Evolutionary conservation across 2,797 vertebrate species (phyloP).

Genomic region (Anolis apletophallus): DNA sequence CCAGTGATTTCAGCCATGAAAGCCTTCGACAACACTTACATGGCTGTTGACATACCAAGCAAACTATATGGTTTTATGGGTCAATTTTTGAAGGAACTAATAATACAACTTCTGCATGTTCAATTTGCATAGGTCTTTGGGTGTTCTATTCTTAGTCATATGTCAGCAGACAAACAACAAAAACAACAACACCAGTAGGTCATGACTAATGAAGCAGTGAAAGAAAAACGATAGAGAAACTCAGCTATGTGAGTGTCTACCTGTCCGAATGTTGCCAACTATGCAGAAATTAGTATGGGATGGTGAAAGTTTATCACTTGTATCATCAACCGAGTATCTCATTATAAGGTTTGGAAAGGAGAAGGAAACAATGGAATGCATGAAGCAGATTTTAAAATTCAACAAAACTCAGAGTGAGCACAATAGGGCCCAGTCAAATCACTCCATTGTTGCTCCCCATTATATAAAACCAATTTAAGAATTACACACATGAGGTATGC

Average conservation of each 20-base stretch:
- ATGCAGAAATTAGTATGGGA: neutral
- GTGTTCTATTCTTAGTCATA: neutral
- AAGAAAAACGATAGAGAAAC: neutral
- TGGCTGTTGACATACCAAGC: no score
- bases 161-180: neutral
- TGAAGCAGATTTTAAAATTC: neutral
- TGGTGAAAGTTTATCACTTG: neutral
- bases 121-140: neutral
- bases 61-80: no score
- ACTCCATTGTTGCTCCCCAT: conserved; percentile 28
- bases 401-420: conserved; percentile 28
- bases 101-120: no score
- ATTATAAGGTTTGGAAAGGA: neutral
- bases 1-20: no score
- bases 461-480: conserved; percentile 55
- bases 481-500: conserved; percentile 47
- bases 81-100: neutral
- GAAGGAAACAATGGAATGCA: neutral
- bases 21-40: no score
- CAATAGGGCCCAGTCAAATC: conserved; percentile 23
- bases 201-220: neutral
- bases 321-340: neutral
- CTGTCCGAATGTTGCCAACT: neutral
- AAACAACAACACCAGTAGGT: neutral
- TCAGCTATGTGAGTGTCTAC: neutral